phyloP scores from a whole-genome alignment of 2,888 invertebrate species.

The Palloptera scutellata region DNA sequence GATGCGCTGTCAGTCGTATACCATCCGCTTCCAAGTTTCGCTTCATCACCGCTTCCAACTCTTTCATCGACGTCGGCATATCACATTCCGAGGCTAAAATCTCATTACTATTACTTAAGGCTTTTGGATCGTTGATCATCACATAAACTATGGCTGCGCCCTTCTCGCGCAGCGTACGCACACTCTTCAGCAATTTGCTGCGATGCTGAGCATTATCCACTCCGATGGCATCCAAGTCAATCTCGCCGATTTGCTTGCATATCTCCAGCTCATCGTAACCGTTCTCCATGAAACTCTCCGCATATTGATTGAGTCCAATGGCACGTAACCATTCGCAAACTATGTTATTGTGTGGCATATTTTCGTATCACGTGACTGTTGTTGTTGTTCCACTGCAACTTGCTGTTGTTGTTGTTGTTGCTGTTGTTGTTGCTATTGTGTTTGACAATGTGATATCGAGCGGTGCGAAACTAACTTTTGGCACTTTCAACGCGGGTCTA shows the following conservation, averaged over 20 bases:
- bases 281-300: conserved; percentile 93
- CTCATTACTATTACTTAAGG: conserved; percentile 67
- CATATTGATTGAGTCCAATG: conserved; percentile 87
- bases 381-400: not conserved
- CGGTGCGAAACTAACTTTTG: conserved; percentile 59
- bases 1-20: conserved; percentile 85
- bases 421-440: conserved; percentile 2
- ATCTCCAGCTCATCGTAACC: conserved; percentile 96
- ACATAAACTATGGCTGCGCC: conserved; percentile 94
- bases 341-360: conserved; percentile 71
- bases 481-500: conserved; percentile 49
- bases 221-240: conserved; percentile 93
- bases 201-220: conserved; percentile 86
- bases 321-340: conserved; percentile 93
- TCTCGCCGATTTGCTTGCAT: conserved; percentile 94
- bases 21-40: conserved; percentile 87
- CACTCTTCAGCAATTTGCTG: conserved; percentile 81
- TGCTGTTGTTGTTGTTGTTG: conserved; percentile 23
- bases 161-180: conserved; percentile 85
- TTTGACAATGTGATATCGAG: conserved; percentile 51
- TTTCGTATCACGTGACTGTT: conserved; percentile 55
- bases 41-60: conserved; percentile 80
- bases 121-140: conserved; percentile 81
- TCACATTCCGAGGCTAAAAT: conserved; percentile 62
- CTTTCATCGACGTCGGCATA: conserved; percentile 64